Evolutionary conservation across 2,888 invertebrate genomes (phyloP), one percentile per base, ranked within the genome.

Genomic region (Xylophagus ater): DNA sequence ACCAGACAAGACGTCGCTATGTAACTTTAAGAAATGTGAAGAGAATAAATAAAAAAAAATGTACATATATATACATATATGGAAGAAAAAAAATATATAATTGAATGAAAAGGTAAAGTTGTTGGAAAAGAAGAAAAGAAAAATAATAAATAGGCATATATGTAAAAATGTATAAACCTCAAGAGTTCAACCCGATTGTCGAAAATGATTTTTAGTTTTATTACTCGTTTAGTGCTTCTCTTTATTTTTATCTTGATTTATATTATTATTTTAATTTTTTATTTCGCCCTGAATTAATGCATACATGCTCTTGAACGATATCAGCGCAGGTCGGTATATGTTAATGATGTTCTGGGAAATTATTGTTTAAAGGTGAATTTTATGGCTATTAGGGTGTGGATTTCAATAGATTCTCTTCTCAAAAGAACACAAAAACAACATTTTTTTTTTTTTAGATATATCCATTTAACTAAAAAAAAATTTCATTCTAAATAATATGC

Each of bases 1-100:
- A 58, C 79, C 77, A 78, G 81, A 81, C 80, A 78, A 71, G 72
- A 74, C 78, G 80, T 78, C 80, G 77, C 74, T 74, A 67, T 66
- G 31, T 23, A 13, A 35, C 31, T 19, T 23, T 4, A 10, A 23
- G 17, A 24, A 4, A 12, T 6, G 24, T 25, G 21, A 5, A 18
- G 26, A 12, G 28, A 12, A 26, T 28, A 15, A 18, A 13, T n/a
- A 18, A 13, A 15, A 15, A 37, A 21, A 26, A 18, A 26, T 25
- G 28, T 28, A 28, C 14, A 28, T 28, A 36, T 34, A 34, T 35
- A 35, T 34, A 33, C 30, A 36, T 20, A 28, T 19, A 12, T 19
- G 10, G 14, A 23, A 23, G 20, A 17, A 38, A 21, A 36, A 31
- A 17, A 20, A 33, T 20, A 31, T 28, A 31, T 38, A 41, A 41